A percentile compares a stretch with the other conserved stretches of the same genome.
phyloP scores from a whole-genome alignment of 2,888 invertebrate species.

The Stomorhina lunata region DNA sequence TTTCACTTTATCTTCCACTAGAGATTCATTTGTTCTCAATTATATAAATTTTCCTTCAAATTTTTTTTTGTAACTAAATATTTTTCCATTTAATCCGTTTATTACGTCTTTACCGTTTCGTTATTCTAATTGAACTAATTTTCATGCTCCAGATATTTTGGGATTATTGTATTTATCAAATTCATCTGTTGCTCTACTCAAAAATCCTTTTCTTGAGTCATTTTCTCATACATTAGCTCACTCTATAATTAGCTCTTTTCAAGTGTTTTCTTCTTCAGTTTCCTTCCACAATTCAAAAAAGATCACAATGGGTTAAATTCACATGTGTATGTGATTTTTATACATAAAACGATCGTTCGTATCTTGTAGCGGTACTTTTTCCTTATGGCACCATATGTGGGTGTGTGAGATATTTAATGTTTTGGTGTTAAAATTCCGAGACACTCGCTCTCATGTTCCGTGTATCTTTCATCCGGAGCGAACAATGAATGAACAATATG shows the following conservation, averaged over 20 bases:
- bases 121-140: conserved; percentile 73
- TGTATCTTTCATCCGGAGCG: not conserved
- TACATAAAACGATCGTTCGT: not conserved
- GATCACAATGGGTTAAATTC: conserved; percentile 49
- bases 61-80: not conserved
- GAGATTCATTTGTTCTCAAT: conserved; percentile 17
- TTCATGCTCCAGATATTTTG: conserved; percentile 68
- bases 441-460: not conserved
- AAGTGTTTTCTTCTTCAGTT: conserved; percentile 34
- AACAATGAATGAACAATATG: not conserved
- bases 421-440: conserved; percentile 45
- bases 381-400: conserved; percentile 59
- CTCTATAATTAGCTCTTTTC: conserved; percentile 56
- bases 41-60: not conserved
- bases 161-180: conserved; percentile 60
- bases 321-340: conserved; percentile 42
- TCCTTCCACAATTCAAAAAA: not conserved
- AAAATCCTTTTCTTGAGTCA: conserved; percentile 69
- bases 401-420: conserved; percentile 61
- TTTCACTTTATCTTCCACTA: conserved; percentile 5
- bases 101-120: conserved; percentile 70
- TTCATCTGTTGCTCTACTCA: conserved; percentile 47
- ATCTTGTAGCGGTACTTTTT: too few species aligned
- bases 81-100: conserved; percentile 32
- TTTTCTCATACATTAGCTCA: conserved; percentile 36